Evolutionary conservation across 2,888 invertebrate species (phyloP), one percentile per base, ranked within the genome.

Genomic region (Parelbella ahira): DNA sequence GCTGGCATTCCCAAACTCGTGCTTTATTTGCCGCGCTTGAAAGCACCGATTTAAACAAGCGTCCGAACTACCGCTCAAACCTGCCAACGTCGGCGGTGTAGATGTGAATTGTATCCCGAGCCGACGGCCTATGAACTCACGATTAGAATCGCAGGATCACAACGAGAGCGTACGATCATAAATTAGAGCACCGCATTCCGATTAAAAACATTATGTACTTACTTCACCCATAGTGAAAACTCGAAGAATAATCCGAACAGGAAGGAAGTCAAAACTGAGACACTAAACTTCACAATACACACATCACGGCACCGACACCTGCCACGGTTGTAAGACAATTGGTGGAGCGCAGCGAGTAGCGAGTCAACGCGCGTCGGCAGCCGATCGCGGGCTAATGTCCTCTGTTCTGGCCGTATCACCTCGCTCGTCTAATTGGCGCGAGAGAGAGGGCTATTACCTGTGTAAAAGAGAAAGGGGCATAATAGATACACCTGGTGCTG

Each of bases 351-450:
- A 28, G 41, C 15, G 33, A 3, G 47, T n/a, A 48, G 33, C 55
- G 58, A 50, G 51, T 58, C 50, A 47, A 54, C 72, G 71, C 71
- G 68, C 76, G 66, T 52, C 70, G 65, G 61, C 60, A 56, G 62
- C 56, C 74, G 63, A 61, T 58, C 80, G 77, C 81, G 74, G 81
- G 82, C 78, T 75, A 78, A 80, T 78, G 79, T 74, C 77, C 68
- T 66, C 65, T 70, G 67, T 63, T 57, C 51, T 49, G 11, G 54
- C 21, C 49, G 50, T 45, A 47, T 29, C 45, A 44, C 52, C 43
- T 43, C 47, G 44, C 46, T 33, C 59, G 56, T 55, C 47, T 71
- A 69, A 69, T 68, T 69, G 65, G 57, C 63, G 77, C 57, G 68
- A 58, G 74, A 56, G 79, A 73, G 83, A 82, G 56, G 53, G 53